Evolutionary conservation across 1,140 invertebrate genomes (phyloP), one percentile per base, ranked within the genome.

Genomic region (Himalopsyche phryganea): DNA sequence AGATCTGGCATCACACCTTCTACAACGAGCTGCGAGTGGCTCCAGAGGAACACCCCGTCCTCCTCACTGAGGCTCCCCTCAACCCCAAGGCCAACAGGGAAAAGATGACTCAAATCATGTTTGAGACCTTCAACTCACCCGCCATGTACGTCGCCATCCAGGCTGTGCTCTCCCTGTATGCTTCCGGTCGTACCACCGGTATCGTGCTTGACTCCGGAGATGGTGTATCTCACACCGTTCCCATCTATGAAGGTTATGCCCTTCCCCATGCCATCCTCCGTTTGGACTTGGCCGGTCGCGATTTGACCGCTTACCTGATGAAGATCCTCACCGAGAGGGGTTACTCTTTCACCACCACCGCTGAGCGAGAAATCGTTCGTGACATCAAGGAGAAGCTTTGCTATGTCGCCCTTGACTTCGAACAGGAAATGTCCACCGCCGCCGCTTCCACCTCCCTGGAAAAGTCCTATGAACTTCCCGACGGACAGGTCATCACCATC

Each of bases 341-440:
- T 66, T 97, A 97, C 82, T 92, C 90, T 10, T 97, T 97, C 86
- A 96, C 92, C 68, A 97, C 94, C 73, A 96, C 91, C 49, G 94
- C 94, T 76, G 94, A 96, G 77, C 83, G 92, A 78, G 93, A 96
- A 86, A 96, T 96, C 71, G 94, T 96, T 32, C 86, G 94, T 74
- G 93, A 96, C 80, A 94, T 96, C 81, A 95, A 93, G 81, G 91
- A 94, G 73, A 94, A 93, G 74, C 82, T 94, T 41, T 94, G 91
- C 83, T 93, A 93, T 78, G 91, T 94, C 55, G 91, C 91, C 50
- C 78, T 93, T 18, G 91, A 94, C 84, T 94, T 94, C 69, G 91
- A 94, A 73, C 90, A 94, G 79, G 93, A 95, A 79, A 95, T 96
- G 93, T 90, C 90, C 68, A 94, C 91, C 61, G 92, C 93, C 50